phyloP scores from a whole-genome alignment of 2,797 vertebrate species.

The Myiotriccus ornatus region DNA sequence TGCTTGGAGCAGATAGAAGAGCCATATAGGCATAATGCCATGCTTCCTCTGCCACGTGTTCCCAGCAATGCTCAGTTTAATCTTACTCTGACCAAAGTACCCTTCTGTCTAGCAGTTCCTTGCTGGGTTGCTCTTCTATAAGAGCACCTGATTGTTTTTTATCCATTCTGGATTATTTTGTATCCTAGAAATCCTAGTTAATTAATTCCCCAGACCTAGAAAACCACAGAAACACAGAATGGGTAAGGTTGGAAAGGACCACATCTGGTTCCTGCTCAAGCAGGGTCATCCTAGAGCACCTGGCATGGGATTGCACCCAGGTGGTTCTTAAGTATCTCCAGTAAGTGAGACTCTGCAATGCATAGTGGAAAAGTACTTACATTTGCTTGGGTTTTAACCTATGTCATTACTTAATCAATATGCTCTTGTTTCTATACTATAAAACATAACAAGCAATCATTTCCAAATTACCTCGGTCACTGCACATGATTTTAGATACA shows the following conservation, averaged over 20 bases:
- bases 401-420: background rate
- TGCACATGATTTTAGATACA: background rate
- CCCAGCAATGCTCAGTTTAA: background rate
- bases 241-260: background rate
- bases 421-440: background rate
- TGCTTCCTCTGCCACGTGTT: accelerated
- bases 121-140: background rate
- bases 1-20: background rate
- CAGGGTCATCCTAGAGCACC: background rate
- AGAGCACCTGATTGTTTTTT: background rate
- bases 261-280: background rate
- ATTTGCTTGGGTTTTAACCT: background rate
- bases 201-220: background rate
- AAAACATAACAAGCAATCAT: background rate
- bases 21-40: background rate
- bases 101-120: background rate
- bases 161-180: background rate
- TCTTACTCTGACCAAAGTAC: background rate
- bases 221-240: background rate
- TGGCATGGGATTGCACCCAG: background rate
- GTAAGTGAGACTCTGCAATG: too few relatives aligned
- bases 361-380: background rate
- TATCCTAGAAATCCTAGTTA: background rate
- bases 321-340: background rate
- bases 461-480: background rate